These are phyloP conservation scores for Yoshiicerus persimilis DNA, from an alignment of 1,140 invertebrate genomes.

Conservation along the genomic window DNA sequence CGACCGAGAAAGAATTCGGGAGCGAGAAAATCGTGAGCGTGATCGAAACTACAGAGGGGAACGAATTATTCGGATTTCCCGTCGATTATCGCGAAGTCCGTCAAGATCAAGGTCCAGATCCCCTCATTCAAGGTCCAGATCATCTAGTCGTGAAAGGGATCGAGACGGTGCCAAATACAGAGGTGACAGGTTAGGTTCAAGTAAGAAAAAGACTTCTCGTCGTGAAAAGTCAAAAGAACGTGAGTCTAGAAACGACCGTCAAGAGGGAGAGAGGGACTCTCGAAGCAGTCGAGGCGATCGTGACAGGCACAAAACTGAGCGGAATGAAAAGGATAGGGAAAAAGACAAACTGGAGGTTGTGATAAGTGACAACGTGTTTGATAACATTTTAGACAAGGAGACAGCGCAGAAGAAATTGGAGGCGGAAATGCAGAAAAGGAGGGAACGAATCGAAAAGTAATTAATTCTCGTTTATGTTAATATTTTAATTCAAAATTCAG, in stretches of 20 bases:
- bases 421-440: slow-evolving; percentile 91
- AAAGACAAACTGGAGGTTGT: neutral
- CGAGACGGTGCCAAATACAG: slow-evolving; percentile 27
- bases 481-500: too few species aligned
- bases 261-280: neutral
- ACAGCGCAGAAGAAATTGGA: slow-evolving; percentile 80
- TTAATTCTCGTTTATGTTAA: neutral
- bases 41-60: neutral
- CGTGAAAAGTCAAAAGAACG: slow-evolving; percentile 1
- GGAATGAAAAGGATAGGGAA: neutral
- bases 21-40: neutral
- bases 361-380: slow-evolving; percentile 18
- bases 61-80: neutral
- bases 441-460: slow-evolving; percentile 87
- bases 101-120: slow-evolving; percentile 2
- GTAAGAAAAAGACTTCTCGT: neutral
- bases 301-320: neutral
- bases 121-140: slow-evolving; percentile 15
- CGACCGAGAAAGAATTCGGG: neutral
- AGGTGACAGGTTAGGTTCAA: neutral
- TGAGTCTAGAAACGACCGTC: neutral
- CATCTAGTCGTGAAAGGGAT: neutral
- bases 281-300: neutral
- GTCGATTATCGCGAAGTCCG: neutral
- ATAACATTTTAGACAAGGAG: slow-evolving; percentile 54